A percentile compares a stretch with the other conserved stretches of the same genome.
phyloP scores from a whole-genome alignment of 2,797 vertebrate genomes.

The Pagetopsis macropterus region DNA sequence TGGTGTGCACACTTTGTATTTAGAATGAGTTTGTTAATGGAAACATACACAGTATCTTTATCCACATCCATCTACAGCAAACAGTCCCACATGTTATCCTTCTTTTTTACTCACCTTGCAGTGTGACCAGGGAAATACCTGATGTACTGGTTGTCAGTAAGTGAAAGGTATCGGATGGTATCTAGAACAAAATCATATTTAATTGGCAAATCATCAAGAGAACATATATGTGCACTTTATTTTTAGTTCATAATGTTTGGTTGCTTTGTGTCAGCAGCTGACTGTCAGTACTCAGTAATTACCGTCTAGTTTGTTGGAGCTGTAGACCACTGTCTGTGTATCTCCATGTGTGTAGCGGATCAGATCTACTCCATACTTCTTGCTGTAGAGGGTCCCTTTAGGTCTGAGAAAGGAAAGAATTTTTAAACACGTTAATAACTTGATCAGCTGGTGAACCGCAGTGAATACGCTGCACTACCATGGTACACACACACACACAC shows the following conservation, averaged over 20 bases:
- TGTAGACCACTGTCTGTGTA: conserved; percentile 91
- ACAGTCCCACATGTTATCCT: not conserved
- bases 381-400: conserved; percentile 90
- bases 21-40: not conserved
- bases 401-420: conserved; percentile 76
- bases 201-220: not conserved
- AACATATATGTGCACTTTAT: not conserved
- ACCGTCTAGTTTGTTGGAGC: conserved; percentile 96
- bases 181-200: conserved; percentile 75
- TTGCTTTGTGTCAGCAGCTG: conserved; percentile 18
- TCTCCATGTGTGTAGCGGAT: conserved; percentile 92
- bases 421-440: not conserved
- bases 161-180: conserved; percentile 92
- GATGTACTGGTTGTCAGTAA: conserved; percentile 94
- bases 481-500: not conserved
- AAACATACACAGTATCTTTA: not conserved
- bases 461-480: not conserved
- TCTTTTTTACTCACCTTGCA: conserved; percentile 85
- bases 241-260: not conserved
- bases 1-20: not conserved
- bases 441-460: not conserved
- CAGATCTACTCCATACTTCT: conserved; percentile 95
- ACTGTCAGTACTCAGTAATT: conserved; percentile 13
- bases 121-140: conserved; percentile 93
- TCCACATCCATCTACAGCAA: not conserved